A percentile compares a stretch with the other conserved stretches of the same genome.
Evolutionary conservation across 2,113 vertebrate genomes (phyloP).

Genomic region (Pyxicephalus adspersus): DNA sequence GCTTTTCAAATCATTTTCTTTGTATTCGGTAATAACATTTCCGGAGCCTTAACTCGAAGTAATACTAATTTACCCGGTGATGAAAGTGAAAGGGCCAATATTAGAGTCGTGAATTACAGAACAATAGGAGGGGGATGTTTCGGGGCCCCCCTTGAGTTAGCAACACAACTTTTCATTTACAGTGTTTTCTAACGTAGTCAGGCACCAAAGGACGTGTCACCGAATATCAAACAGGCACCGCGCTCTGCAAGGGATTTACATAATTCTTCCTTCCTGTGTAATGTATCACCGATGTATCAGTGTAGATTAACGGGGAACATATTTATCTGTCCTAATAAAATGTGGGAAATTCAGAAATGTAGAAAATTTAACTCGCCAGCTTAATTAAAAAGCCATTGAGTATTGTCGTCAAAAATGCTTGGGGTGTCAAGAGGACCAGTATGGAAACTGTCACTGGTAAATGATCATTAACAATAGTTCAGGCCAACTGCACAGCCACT

Average conservation of each 20-base stretch:
- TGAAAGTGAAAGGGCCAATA: background rate
- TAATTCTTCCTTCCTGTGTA: too few species aligned
- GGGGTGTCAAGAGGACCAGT: too few species aligned
- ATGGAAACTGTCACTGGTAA: too few species aligned
- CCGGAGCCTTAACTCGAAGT: background rate
- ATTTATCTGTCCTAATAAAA: too few species aligned
- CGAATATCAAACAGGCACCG: background rate
- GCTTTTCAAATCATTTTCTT: constrained; percentile 1
- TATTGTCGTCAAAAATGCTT: too few species aligned
- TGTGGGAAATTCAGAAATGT: constrained; percentile 19
- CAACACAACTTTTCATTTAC: constrained; percentile 1
- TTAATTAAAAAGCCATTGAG: too few species aligned
- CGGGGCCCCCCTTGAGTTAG: background rate
- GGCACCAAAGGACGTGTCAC: background rate
- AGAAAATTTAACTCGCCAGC: too few species aligned
- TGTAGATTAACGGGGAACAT: too few species aligned
- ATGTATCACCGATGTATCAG: background rate
- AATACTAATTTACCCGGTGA: constrained; percentile 17
- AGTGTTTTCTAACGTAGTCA: background rate
- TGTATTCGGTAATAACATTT: background rate
- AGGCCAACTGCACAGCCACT: too few species aligned
- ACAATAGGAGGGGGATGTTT: background rate
- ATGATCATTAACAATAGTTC: too few species aligned
- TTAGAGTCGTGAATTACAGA: background rate
- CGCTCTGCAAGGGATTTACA: background rate